phyloP scores from a whole-genome alignment of 2,113 vertebrate species.

The Notothenia rossii region DNA sequence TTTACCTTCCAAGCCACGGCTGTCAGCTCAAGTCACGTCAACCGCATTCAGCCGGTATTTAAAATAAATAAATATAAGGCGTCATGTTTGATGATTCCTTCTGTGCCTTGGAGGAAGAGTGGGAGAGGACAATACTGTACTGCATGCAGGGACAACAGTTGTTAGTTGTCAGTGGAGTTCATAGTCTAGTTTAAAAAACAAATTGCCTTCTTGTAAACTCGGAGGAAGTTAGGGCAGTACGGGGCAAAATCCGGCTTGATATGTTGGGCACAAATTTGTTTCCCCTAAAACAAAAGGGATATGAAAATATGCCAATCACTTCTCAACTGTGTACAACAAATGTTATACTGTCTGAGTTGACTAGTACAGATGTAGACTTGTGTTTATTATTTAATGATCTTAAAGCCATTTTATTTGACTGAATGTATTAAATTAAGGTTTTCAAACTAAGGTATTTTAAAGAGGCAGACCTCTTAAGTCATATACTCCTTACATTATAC shows the following conservation, averaged over 20 bases:
- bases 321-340: not conserved
- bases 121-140: slow-evolving; percentile 51
- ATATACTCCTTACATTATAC: not conserved
- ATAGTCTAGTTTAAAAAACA: slow-evolving; percentile 46
- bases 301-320: not conserved
- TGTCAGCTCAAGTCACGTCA: slow-evolving; percentile 58
- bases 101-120: slow-evolving; percentile 49
- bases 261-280: slow-evolving; percentile 1
- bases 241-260: slow-evolving; percentile 17
- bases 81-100: slow-evolving; percentile 43
- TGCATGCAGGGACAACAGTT: slow-evolving; percentile 42
- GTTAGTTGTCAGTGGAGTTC: slow-evolving; percentile 40
- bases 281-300: not conserved
- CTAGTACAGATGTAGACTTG: not conserved
- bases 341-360: not conserved
- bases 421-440: not conserved
- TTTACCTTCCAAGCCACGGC: slow-evolving; percentile 33
- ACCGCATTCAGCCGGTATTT: not conserved
- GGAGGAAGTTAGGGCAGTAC: slow-evolving; percentile 20
- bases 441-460: not conserved
- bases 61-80: slow-evolving; percentile 22
- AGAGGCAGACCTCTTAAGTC: not conserved
- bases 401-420: too few relatives aligned
- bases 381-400: not conserved
- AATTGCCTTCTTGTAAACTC: slow-evolving; percentile 44